These are phyloP conservation scores for Euschistus heros DNA, from an alignment of 1,140 invertebrate species.

Conservation along the genomic window DNA sequence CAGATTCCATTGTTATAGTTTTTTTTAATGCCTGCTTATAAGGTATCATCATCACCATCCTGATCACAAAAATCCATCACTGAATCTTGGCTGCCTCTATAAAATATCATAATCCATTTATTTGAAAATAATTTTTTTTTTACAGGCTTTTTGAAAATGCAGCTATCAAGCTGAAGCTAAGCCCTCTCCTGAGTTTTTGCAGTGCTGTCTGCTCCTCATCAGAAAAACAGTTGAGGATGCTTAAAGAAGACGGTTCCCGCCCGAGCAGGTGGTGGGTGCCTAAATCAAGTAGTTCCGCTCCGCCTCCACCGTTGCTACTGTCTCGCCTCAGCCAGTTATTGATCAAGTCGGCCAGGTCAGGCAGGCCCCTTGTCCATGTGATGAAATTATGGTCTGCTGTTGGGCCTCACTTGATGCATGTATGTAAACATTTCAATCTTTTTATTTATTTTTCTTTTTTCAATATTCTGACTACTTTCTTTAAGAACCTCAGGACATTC, in stretches of 20 bases:
- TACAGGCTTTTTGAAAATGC: slow-evolving; percentile 66
- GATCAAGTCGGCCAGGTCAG: slow-evolving; percentile 72
- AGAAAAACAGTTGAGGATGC: slow-evolving; percentile 50
- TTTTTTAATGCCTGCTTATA: too few species aligned
- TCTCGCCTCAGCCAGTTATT: slow-evolving; percentile 78
- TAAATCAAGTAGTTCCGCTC: slow-evolving; percentile 14
- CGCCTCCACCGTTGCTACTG: slow-evolving; percentile 40
- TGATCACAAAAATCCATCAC: too few species aligned
- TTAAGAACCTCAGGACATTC: too few species aligned
- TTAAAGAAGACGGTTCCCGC: slow-evolving; percentile 20
- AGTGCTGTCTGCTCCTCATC: slow-evolving; percentile 69
- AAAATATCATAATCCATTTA: background rate
- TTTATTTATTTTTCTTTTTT: too few species aligned
- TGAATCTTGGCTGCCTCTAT: too few species aligned
- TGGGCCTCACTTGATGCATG: slow-evolving; percentile 84
- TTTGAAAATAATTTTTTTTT: too few species aligned
- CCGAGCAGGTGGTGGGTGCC: slow-evolving; percentile 22
- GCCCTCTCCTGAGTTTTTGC: slow-evolving; percentile 69
- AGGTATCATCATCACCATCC: too few species aligned
- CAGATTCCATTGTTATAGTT: too few species aligned
- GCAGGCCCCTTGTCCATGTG: slow-evolving; percentile 76
- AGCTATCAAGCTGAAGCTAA: slow-evolving; percentile 73
- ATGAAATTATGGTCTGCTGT: slow-evolving; percentile 81
- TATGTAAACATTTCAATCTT: slow-evolving; percentile 34
- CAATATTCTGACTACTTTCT: too few species aligned